These are phyloP conservation scores for Pantherophis alleghaniensis DNA, from an alignment of 2,797 vertebrate genomes.

Conservation along the genomic window DNA sequence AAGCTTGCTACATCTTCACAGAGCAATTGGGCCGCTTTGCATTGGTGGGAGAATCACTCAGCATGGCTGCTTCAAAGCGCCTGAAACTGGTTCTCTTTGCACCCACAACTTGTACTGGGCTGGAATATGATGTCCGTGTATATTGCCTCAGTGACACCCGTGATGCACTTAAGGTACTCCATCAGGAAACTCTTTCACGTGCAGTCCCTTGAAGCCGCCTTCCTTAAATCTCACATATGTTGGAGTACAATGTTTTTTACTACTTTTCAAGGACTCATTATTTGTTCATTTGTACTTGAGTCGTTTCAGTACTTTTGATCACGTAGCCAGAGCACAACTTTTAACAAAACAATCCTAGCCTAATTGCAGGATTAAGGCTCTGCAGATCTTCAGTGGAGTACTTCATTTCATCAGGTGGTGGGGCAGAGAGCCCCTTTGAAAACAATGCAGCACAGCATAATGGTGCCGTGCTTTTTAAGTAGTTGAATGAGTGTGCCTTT, in stretches of 20 bases:
- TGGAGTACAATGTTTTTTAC: neutral
- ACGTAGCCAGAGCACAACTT: neutral
- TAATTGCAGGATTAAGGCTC: neutral
- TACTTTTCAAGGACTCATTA: neutral
- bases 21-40: slow-evolving; percentile 96
- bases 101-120: slow-evolving; percentile 88
- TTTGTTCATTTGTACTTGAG: neutral
- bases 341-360: neutral
- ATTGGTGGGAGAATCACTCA: slow-evolving; percentile 95
- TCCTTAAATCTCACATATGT: neutral
- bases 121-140: slow-evolving; percentile 95
- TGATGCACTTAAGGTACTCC: slow-evolving; percentile 89
- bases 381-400: neutral
- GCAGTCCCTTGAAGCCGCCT: neutral
- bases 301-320: neutral
- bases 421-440: neutral
- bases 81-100: slow-evolving; percentile 95
- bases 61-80: slow-evolving; percentile 93
- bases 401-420: neutral
- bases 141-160: slow-evolving; percentile 98
- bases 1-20: slow-evolving; percentile 90
- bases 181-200: rapidly evolving
- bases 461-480: neutral
- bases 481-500: neutral
- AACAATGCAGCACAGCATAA: neutral